Percentiles rank a stretch among this genome's conserved stretches.
These are phyloP conservation scores for Polypterus senegalus DNA, from an alignment of 2,113 vertebrate species.

Conservation along the genomic window DNA sequence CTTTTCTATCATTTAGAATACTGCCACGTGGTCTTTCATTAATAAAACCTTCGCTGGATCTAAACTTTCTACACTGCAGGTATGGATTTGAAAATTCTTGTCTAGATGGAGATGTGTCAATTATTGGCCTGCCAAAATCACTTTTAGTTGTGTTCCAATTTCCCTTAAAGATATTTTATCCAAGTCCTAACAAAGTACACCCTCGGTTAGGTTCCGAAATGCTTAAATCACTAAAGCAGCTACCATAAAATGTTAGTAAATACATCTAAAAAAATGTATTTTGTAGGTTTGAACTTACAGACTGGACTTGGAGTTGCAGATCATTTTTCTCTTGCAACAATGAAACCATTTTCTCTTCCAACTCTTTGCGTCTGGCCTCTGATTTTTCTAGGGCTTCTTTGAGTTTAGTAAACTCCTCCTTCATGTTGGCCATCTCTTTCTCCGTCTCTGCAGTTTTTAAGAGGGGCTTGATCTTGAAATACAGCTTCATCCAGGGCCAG, in stretches of 20 bases:
- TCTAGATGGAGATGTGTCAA: too few species aligned
- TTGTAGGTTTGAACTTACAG: constrained; percentile 29
- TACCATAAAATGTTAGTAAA: neutral
- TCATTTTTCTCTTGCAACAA: constrained; percentile 49
- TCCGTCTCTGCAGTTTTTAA: constrained; percentile 5
- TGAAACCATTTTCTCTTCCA: constrained; percentile 49
- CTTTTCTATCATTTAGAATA: too few species aligned
- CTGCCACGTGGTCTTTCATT: too few species aligned
- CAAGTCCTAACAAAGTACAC: too few species aligned
- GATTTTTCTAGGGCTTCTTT: constrained; percentile 48
- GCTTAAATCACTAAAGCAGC: neutral
- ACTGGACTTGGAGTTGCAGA: constrained; percentile 48
- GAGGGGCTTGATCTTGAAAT: constrained; percentile 13
- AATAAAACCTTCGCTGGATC: too few species aligned
- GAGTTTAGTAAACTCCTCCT: constrained; percentile 47
- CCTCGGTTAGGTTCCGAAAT: neutral
- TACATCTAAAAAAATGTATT: neutral
- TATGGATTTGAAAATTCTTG: too few species aligned
- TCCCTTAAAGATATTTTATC: too few species aligned
- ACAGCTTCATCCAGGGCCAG: constrained; percentile 13
- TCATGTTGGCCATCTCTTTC: constrained; percentile 50
- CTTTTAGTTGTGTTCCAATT: too few species aligned
- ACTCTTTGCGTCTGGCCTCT: constrained; percentile 43
- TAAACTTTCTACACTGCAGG: too few species aligned
- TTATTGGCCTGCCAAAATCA: too few species aligned